Evolutionary conservation across 2,888 invertebrate genomes (phyloP), one percentile per base, ranked within the genome.

Genomic region (Abrostola tripartita): DNA sequence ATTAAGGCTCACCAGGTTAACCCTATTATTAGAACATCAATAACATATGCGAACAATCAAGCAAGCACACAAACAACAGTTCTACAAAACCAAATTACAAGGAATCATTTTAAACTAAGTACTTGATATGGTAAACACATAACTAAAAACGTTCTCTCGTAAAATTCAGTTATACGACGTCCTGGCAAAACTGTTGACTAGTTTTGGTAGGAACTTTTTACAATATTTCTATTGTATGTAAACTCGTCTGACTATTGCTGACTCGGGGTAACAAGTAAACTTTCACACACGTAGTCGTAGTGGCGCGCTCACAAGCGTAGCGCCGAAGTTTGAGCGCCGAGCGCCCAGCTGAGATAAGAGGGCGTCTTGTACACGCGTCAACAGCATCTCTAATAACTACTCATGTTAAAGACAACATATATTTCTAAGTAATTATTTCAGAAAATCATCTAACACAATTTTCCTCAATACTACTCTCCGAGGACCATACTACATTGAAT

Each of bases 221-320:
- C 68, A 77, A 75, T 76, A 76, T 77, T 78, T 75, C 67, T 78
- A 78, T 76, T 79, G 76, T 70, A 72, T 70, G 68, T 67, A 71
- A 73, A 73, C 73, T 71, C 65, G 68, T 68, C 64, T 51, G 52
- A 68, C 68, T 70, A 78, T 78, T 76, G 69, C 62, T 55, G 72
- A 56, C 71, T 68, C 54, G 58, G 64, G 71, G 56, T 79, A 79
- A 79, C 79, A 78, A 79, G 79, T 81, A 78, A 79, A 79, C 81
- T 80, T 79, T 65, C 35, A 53, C 76, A 65, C 73, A 68, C 53
- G 53, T 47, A 59, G 68, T 60, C 52, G 65, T 65, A 62, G 69
- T 47, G 36, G 65, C 52, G 58, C 63, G 49, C 49, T 67, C 57
- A 52, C 58, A 44, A 61, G 53, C 52, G 58, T 56, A 53, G 54